Evolutionary conservation across 2,113 vertebrate genomes (phyloP).

Genomic region (Nothoprocta pentlandii): DNA sequence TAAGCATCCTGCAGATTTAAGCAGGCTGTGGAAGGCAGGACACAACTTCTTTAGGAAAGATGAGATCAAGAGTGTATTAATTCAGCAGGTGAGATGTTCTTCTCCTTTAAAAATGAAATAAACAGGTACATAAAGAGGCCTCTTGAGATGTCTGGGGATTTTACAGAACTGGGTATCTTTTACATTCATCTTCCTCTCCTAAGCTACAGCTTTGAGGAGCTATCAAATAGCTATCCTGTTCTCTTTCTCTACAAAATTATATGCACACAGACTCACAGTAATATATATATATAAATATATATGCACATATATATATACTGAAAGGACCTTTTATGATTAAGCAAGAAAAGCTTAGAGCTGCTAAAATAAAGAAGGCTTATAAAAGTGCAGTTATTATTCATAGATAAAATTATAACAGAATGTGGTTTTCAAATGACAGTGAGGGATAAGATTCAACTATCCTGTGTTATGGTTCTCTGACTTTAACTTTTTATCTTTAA

Average conservation of each 20-base stretch:
- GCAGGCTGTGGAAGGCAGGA: neutral
- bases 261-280: neutral
- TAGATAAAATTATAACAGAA: neutral
- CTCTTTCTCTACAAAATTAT: neutral
- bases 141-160: neutral
- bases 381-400: neutral
- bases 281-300: neutral
- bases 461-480: neutral
- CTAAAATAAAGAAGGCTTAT: neutral
- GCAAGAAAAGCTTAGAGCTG: neutral
- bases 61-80: neutral
- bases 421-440: neutral
- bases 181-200: neutral
- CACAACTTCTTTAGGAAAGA: neutral
- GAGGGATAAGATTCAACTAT: neutral
- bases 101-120: neutral
- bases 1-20: neutral
- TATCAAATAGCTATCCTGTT: neutral
- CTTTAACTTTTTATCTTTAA: neutral
- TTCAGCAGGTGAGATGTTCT: neutral
- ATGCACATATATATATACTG: neutral
- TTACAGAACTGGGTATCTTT: neutral
- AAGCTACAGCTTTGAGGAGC: neutral
- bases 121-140: neutral
- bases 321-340: neutral